These are phyloP conservation scores for Danaus plexippus DNA, from an alignment of 1,140 invertebrate genomes.

Conservation along the genomic window DNA sequence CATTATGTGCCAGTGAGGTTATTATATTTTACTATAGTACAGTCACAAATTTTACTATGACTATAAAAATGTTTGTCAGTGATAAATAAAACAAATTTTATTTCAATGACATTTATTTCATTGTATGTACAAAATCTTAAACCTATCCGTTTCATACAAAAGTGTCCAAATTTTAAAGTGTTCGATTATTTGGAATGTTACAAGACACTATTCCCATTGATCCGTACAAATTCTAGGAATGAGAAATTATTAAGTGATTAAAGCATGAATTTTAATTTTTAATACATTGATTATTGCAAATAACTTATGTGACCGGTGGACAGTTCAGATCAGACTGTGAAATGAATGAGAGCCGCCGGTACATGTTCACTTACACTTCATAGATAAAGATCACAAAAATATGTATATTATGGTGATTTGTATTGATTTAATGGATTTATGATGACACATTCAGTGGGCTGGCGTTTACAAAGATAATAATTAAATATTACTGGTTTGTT, in stretches of 20 bases:
- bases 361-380: background rate
- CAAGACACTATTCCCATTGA: conserved; percentile 65
- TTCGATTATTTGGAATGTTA: conserved; percentile 70
- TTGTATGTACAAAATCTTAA: conserved; percentile 72
- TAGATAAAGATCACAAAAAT: background rate
- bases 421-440: no score
- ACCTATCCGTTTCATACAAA: conserved; percentile 68
- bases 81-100: conserved; percentile 49
- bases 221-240: conserved; percentile 54
- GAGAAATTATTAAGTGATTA: conserved; percentile 48
- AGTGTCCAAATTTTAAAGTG: conserved; percentile 68
- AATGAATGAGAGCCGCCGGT: background rate
- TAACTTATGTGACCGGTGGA: no score
- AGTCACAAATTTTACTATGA: no score
- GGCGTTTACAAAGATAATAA: no score
- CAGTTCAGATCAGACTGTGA: no score
- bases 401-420: no score
- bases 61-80: background rate
- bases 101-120: conserved; percentile 71
- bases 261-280: conserved; percentile 36
- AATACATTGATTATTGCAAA: conserved; percentile 22
- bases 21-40: no score
- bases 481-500: no score
- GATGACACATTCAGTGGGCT: no score
- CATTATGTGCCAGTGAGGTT: no score